Base-by-base conservation (phyloP, 2,888 invertebrate species). In the Apoda limacodes region DNA sequence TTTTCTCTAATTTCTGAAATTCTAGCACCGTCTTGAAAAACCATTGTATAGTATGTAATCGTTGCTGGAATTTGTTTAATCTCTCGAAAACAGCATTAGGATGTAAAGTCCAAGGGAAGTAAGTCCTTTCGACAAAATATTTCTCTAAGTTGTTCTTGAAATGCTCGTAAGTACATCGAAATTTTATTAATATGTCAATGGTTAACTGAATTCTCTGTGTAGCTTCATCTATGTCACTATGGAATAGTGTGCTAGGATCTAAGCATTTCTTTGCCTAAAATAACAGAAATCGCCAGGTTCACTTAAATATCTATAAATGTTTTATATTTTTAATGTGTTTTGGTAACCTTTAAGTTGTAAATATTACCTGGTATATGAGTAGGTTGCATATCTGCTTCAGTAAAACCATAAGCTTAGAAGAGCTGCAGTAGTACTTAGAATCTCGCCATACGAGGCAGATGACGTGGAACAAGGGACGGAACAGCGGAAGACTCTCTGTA, bases 171-270 rank as follows among this genome's bases (percentile, higher is more conserved):
- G 88, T 82, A 22, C 65, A 69, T 25, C 85, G 74, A 56, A 88
- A 89, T 41, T 83, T 83, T 55, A 86, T 87, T 1, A 89, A 51
- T 30, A 86, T 85, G 42, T 84, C 80, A 42, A 88, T 83, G n/a
- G 87, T 88, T 3, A 85, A 51, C 40, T 83, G 83, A 7, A 96
- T 89, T 39, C 94, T 85, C 61, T 88, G 90, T 60, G 92, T 88
- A 1, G 94, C 93, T 78, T 97, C 97, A 56, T 95, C 95, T 22
- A 95, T 91, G 50, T 97, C 97, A 45, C 94, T 94, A 61, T 96
- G 96, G 60, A 98, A 97, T 36, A 97, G 85, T 1, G 96, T 93
- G 3, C 90, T 87, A 1, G 96, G 94, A 56, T 96, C 96, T 46
- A 97, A 82, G 66, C 90, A 97, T 51, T 88, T 87, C 54, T 92